Base-by-base conservation (phyloP, 1,140 invertebrate species). In the Lepidurus arcticus region DNA sequence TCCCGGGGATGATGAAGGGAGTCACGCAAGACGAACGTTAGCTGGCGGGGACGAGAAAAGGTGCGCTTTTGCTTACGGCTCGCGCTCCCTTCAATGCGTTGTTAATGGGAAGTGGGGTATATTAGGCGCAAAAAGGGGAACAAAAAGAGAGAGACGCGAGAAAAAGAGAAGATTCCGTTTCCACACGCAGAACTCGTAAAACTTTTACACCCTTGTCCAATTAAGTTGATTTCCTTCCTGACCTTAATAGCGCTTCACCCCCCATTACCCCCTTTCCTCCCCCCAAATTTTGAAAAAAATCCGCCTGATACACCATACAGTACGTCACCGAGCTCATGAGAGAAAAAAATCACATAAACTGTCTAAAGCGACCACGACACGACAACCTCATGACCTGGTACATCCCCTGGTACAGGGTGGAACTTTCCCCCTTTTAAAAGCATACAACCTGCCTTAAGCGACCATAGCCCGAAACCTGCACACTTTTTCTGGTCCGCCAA, bases 131-230 rank as follows among this genome's bases (percentile, higher is more conserved):
- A 16, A 65, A 65, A 16, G 53, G 13, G 53, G 53, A 16, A n/a
- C 9, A 16, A n/a, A n/a, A n/a, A 16, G 13, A 65, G 53, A 65
- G 13, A 65, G 13, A 65, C 16, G 53, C n/a, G 13, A 65, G 13
- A 65, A 21, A 7, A 21, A 65, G 53, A 65, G 9, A 1, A 7
- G 6, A 21, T 65, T 65, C 21, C 13, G 16, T 6, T 65, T 65
- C 53, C 53, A 65, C 53, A 65, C 53, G 53, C 53, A 65, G 9
- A 65, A 65, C 53, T 65, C 53, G 53, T 65, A 65, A 65, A 65
- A 65, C 53, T 65, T 65, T 65, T 65, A 65, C 53, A 65, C 53
- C 53, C 53, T 65, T 65, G 53, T 65, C 53, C 53, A 65, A 65
- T 65, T 65, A 65, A 65, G 53, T 65, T 65, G 53, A 65, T 65